Evolutionary conservation across 2,113 vertebrate species (phyloP), one percentile per base, ranked within the genome.

Genomic region (Crotalus tigris): DNA sequence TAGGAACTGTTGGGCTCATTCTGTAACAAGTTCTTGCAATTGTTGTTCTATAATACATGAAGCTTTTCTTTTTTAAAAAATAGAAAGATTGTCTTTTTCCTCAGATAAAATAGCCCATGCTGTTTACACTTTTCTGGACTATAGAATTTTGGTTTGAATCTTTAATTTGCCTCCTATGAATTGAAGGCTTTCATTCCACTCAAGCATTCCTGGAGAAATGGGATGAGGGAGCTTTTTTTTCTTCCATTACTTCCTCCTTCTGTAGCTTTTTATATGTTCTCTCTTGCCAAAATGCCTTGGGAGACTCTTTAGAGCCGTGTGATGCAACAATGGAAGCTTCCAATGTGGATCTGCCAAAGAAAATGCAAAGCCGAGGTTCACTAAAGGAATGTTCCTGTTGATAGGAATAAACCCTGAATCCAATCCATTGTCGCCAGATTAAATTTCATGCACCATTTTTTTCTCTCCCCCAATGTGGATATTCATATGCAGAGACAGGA

Each of bases 131-230:
- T 89, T 69, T 94, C 1, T 69, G 13, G 93, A 44, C 94, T 49
- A 94, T 54, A 87, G 44, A 94, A 88, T 81, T 59, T 55, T 92
- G 94, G 54, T 21, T 57, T 89, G 57, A 44, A 21, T 90, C 57
- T 59, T 44, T 13, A 90, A 90, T 46, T 90, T 90, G 88, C 23
- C 5, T 59, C 55, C 88, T 61, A 12, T 58, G 55, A 61, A 90
- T 33, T 24, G 57, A 49, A 90, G 39, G 23, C 1, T 24, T 59
- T 23, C 17, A 13, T 61, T 61, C 87, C 29, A 33, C 7, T 33
- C 51, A 19, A 88, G 87, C 29, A 55, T 59, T 59, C 57, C 10
- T 89, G 55, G n/a, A 21, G 12, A 21, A 89, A 89, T 44, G 15
- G 87, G 19, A 15, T 4, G 3, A n/a, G 15, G 51, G 51, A 54